Percentiles rank a stretch among this genome's conserved stretches.
phyloP scores from a whole-genome alignment of 2,113 vertebrate species.

The Brevimyrus niger region DNA sequence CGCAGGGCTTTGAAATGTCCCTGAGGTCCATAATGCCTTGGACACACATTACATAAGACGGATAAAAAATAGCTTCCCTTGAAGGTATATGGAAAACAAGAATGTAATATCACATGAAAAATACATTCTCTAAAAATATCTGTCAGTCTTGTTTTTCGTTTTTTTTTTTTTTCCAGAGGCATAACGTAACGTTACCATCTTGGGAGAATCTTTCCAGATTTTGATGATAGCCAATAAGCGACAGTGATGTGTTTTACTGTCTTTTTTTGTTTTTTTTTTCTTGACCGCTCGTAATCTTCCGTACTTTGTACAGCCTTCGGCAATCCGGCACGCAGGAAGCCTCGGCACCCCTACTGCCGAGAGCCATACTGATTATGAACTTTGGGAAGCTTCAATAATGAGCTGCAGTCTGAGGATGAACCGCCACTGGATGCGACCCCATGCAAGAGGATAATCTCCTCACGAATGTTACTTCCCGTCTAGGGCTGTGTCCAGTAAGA shows the following conservation, averaged over 20 bases:
- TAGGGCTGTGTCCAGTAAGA: constrained; percentile 48
- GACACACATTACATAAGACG: constrained; percentile 40
- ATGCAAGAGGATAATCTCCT: neutral
- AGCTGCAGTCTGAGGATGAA: neutral
- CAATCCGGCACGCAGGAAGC: neutral
- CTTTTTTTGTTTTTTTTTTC: too few relatives aligned
- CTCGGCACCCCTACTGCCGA: neutral
- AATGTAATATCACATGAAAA: constrained; percentile 45
- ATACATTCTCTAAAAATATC: constrained; percentile 30
- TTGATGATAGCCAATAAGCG: constrained; percentile 43
- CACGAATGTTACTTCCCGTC: constrained; percentile 28
- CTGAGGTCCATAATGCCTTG: constrained; percentile 28
- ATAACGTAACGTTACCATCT: constrained; percentile 41
- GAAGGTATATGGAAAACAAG: constrained; percentile 41
- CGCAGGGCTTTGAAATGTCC: constrained; percentile 29
- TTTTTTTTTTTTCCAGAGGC: neutral
- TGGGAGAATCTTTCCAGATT: constrained; percentile 30
- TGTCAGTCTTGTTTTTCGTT: constrained; percentile 29
- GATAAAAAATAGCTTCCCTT: constrained; percentile 36
- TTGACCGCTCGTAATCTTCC: neutral
- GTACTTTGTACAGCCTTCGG: neutral
- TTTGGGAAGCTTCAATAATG: neutral
- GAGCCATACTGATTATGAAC: neutral
- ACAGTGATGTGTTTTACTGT: constrained; percentile 28
- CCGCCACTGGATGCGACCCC: neutral